Conservation (phyloP, 2,797 vertebrate genomes). For the Enteromius mattozi region DNA sequence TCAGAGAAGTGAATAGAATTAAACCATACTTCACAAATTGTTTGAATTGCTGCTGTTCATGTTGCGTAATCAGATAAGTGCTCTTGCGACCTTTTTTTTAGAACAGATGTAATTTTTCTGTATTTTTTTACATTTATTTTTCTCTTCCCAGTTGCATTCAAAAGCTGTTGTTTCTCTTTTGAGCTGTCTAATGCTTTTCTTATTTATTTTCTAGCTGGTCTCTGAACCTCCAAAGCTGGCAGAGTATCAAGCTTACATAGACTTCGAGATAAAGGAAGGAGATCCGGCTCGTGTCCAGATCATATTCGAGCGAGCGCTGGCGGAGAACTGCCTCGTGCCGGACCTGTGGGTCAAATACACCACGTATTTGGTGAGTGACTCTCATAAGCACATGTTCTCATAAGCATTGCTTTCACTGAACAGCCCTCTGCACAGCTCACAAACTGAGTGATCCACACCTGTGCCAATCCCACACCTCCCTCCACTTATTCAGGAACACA, state of each 20-base stretch:
- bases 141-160: background rate
- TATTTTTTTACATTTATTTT: background rate
- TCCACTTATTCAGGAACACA: constrained; percentile 49
- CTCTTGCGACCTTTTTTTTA: constrained; percentile 14
- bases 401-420: background rate
- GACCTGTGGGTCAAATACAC: constrained; percentile 95
- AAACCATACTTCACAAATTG: background rate
- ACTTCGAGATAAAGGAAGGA: constrained; percentile 90
- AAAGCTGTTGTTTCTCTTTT: background rate
- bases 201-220: constrained; percentile 78
- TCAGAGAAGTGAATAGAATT: background rate
- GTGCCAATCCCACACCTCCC: constrained; percentile 7
- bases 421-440: background rate
- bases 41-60: background rate
- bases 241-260: constrained; percentile 94
- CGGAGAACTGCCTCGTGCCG: constrained; percentile 96
- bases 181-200: constrained; percentile 20
- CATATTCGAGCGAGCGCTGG: constrained; percentile 90
- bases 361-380: constrained; percentile 89
- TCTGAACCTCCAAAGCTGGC: constrained; percentile 91
- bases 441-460: background rate
- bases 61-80: constrained; percentile 1
- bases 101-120: background rate
- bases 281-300: constrained; percentile 94
- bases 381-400: background rate